Base-by-base conservation (phyloP, 2,888 invertebrate genomes). In the Liodrosophila aerea region DNA sequence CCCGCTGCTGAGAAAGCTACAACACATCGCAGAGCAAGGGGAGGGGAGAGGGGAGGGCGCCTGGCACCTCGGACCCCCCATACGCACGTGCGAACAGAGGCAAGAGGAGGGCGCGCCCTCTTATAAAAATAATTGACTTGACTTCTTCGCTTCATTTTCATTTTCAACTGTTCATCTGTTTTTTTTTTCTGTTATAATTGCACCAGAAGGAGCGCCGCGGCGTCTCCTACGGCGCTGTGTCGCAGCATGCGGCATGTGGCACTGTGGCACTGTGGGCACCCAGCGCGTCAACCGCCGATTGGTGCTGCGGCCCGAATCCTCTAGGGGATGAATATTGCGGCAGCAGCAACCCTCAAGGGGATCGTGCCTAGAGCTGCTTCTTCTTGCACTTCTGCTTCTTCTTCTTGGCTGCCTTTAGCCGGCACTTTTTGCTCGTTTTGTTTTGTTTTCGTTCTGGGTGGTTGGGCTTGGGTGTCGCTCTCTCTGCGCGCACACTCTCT, bases 1-100 rank as follows among this genome's bases (percentile, higher is more conserved):
- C 87, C 87, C 86, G 87, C 87, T 87, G 87, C 73, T 87, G 87
- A 82, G 77, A 77, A 83, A 73, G 74, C 80, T 61, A 61, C 60
- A 74, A 63, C n/a, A n/a, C n/a, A 64, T 54, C 36, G 72, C 13
- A 18, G 9, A 9, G 3, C n/a, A 15, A 43, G 2, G 9, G 29
- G 7, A 31, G 11, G 47, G 37, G 50, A 53, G 45, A 18, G 58
- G 47, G 37, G 43, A 27, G 22, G n/a, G 39, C 9, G 16, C 16
- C 9, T 11, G 7, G 11, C 39, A 7, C 13, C 7, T 29, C 34
- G 60, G 86, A 86, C 87, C 87, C 87, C 88, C 87, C 83, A 78
- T 64, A 80, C 72, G 60, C 82, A 83, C 82, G 77, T 88, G 85
- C 85, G 85, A 83, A 80, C 22, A n/a, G n/a, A 60, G 44, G 72